Evolutionary conservation across 2,888 invertebrate species (phyloP).

Genomic region (Tricholauxania praeusta): DNA sequence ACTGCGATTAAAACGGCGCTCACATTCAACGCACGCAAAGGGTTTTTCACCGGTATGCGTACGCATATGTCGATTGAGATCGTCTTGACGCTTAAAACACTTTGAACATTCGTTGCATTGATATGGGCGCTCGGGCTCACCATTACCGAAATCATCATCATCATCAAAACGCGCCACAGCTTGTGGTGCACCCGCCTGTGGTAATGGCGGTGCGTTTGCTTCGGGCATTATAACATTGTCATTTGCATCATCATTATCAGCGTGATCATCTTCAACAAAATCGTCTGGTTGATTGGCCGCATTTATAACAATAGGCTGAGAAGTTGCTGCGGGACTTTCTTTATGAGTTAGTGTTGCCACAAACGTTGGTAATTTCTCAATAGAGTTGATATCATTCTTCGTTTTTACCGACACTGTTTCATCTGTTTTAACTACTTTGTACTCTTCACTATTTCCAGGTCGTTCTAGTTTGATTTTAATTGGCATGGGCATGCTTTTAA

Average conservation of each 20-base stretch:
- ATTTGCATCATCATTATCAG: conserved; percentile 36
- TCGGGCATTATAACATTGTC: conserved; percentile 48
- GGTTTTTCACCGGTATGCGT: conserved; percentile 64
- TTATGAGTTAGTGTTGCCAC: background rate
- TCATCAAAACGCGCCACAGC: conserved; percentile 48
- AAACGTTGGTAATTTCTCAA: background rate
- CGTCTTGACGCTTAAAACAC: conserved; percentile 62
- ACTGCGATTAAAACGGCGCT: conserved; percentile 60
- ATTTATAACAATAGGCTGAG: conserved; percentile 53
- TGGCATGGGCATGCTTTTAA: conserved; percentile 45
- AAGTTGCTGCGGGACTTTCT: background rate
- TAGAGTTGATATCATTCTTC: background rate
- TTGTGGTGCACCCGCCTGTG: conserved; percentile 45
- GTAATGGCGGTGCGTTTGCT: conserved; percentile 45
- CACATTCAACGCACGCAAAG: conserved; percentile 58
- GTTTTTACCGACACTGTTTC: background rate
- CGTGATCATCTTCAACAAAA: background rate
- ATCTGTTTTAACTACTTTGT: conserved; percentile 47
- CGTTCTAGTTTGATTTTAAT: conserved; percentile 57
- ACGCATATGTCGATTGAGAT: conserved; percentile 62
- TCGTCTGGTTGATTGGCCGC: conserved; percentile 33
- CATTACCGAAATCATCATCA: background rate
- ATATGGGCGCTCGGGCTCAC: conserved; percentile 53
- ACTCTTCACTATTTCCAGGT: conserved; percentile 54
- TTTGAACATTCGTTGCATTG: conserved; percentile 58